Conservation (phyloP, 2,113 vertebrate genomes). For the Morone chrysops region DNA sequence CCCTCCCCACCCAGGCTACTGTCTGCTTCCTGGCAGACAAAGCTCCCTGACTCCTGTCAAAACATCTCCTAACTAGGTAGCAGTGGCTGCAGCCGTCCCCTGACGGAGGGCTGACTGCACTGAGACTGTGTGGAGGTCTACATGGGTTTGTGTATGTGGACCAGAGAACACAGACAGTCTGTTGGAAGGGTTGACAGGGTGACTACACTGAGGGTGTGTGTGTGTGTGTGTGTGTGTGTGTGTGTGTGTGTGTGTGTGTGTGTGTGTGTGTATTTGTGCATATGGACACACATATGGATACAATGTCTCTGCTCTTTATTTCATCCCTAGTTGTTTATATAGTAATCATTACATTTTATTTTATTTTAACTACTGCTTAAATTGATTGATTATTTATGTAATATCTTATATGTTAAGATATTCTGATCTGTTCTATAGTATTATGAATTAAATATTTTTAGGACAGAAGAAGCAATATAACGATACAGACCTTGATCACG, state of each 20-base stretch:
- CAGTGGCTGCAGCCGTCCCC: conserved; percentile 31
- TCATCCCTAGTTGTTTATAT: background rate
- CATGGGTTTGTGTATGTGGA: background rate
- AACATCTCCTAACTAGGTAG: conserved; percentile 53
- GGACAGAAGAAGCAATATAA: background rate
- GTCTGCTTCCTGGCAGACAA: conserved; percentile 55
- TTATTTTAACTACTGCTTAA: background rate
- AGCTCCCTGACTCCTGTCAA: conserved; percentile 65
- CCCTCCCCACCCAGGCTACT: conserved; percentile 7
- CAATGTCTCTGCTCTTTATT: background rate
- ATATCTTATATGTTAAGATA: background rate
- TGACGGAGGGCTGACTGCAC: conserved; percentile 36
- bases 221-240: background rate
- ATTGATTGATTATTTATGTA: background rate
- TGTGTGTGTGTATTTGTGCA: background rate
- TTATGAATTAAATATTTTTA: background rate
- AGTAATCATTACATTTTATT: background rate
- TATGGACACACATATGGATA: background rate
- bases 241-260: background rate
- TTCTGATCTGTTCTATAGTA: background rate
- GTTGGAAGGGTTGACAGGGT: conserved; percentile 28
- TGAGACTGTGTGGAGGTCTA: background rate
- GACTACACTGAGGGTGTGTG: conserved; percentile 2
- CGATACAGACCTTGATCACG: background rate
- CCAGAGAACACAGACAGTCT: background rate